These are phyloP conservation scores for Micromys minutus DNA, from an alignment of 2,113 vertebrate genomes.

Conservation along the genomic window DNA sequence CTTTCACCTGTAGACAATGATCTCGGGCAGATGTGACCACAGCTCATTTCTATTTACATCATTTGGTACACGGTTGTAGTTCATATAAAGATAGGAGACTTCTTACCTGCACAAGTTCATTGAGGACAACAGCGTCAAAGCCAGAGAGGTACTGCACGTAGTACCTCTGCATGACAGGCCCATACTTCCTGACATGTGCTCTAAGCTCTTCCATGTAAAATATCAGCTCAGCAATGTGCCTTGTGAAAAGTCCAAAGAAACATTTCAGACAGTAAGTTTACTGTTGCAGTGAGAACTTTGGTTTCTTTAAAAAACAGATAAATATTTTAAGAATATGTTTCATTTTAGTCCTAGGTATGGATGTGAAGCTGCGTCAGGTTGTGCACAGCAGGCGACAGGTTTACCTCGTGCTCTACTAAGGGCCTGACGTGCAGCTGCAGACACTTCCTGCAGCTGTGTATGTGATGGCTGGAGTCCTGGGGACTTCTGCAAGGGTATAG, in stretches of 20 bases:
- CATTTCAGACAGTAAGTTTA: slow-evolving; percentile 50
- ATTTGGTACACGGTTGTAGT: not conserved
- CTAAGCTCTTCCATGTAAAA: slow-evolving; percentile 99
- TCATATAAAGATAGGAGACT: not conserved
- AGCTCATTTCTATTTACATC: slow-evolving; percentile 14
- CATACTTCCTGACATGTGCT: slow-evolving; percentile 97
- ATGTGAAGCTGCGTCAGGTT: too few species aligned
- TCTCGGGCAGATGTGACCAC: not conserved
- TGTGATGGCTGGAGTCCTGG: too few species aligned
- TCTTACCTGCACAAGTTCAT: slow-evolving; percentile 97
- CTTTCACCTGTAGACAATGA: not conserved
- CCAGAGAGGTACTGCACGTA: slow-evolving; percentile 99
- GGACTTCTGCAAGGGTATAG: too few species aligned
- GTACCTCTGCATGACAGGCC: slow-evolving; percentile 98
- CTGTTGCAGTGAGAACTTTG: too few species aligned
- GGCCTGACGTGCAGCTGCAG: too few species aligned
- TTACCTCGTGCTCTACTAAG: too few species aligned
- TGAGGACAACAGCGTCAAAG: slow-evolving; percentile 98
- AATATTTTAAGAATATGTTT: too few species aligned
- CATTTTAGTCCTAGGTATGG: too few species aligned
- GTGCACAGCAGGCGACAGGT: too few species aligned
- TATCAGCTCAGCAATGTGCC: slow-evolving; percentile 98
- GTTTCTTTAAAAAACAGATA: too few species aligned
- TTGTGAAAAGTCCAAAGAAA: slow-evolving; percentile 73
- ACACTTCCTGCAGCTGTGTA: too few species aligned